Base-by-base conservation (phyloP, 1,140 invertebrate genomes). In the Panagrolaimus sp. region DNA sequence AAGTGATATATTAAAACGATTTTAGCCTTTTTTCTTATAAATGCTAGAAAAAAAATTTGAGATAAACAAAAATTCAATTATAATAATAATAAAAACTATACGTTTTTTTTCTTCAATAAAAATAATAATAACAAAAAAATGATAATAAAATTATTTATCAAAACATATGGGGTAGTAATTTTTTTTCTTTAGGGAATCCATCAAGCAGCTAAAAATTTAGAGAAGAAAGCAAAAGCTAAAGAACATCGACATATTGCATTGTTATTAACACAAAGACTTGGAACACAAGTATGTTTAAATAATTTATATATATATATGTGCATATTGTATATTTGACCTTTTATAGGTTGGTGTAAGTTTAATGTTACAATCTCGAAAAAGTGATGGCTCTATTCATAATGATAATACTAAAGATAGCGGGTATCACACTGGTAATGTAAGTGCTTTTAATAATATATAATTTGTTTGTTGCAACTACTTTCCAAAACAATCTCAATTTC, bases 171-270 rank as follows among this genome's bases (percentile, higher is more conserved):
- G 31, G 7, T 7, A 38, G 20, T 57, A 57, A 11, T 1, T 14
- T 27, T 23, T 11, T 16, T 63, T 47, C 72, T 81, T 66, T 44
- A 83, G 78, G 80, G 80, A 47, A 82, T 82, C 65, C 80, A 82
- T 63, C 74, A 83, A 73, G 80, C 80, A 20, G 80, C 80, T 27
- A 82, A 82, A 69, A 81, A 83, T 69, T 64, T 82, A 16, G 81
- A 82, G 64, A 81, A 81, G 63, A 78, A 78, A 64, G 78, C 75
- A 16, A 79, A 79, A 71, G 81, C 81, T 8, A 82, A 82, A 70
- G 80, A 82, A 65, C 72, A 81, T 53, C 71, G 81, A 51, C 78
- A 83, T 63, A 83, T 82, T 63, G 80, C 80, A 1, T 51, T 82
- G 45, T 66, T 82, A 44, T 67, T 82, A 16, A 82, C 80, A 61